These are phyloP conservation scores for Willisornis vidua DNA, from an alignment of 2,113 vertebrate species.

Conservation along the genomic window DNA sequence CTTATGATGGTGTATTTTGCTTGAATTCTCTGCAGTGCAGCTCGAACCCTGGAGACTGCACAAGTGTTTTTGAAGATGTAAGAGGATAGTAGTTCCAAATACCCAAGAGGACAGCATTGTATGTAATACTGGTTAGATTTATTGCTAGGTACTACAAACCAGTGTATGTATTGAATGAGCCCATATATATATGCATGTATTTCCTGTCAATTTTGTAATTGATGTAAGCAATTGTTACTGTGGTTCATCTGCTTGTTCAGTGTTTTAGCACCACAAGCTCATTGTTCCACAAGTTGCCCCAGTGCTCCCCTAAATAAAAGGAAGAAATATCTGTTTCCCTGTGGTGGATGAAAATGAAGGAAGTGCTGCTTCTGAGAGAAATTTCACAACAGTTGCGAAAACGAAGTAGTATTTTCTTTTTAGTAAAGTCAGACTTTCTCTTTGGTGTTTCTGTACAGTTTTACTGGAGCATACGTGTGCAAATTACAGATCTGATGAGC, in stretches of 20 bases:
- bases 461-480: not conserved
- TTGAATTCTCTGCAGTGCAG: not conserved
- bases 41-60: not conserved
- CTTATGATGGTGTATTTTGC: not conserved
- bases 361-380: not conserved
- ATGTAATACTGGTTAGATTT: not conserved
- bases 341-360: not conserved
- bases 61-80: not conserved
- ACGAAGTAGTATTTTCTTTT: not conserved
- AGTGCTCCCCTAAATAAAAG: not conserved
- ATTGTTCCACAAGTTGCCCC: not conserved
- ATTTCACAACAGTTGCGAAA: not conserved
- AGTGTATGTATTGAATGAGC: not conserved
- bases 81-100: not conserved
- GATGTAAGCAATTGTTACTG: fast-evolving
- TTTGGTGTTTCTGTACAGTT: not conserved
- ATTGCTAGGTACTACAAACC: not conserved
- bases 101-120: not conserved
- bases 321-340: not conserved
- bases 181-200: not conserved
- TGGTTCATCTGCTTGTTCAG: not conserved
- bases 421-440: not conserved
- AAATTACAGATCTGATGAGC: not conserved
- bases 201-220: not conserved
- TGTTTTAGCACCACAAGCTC: not conserved